Evolutionary conservation across 1,140 invertebrate species (phyloP), one percentile per base, ranked within the genome.

Genomic region (Ips nitidus): DNA sequence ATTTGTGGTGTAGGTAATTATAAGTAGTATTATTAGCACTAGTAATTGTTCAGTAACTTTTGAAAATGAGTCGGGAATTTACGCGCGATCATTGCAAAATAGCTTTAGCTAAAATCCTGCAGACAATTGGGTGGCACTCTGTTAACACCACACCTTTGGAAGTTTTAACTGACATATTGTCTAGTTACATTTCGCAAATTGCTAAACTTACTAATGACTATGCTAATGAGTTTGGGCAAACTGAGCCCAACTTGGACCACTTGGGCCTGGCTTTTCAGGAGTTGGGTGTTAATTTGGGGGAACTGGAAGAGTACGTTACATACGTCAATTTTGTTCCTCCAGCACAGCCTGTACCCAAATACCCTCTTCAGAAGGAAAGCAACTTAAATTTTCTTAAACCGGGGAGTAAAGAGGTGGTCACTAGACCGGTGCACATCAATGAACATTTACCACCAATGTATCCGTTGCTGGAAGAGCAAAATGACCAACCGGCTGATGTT

Each of bases 301-400:
- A 98, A 79, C 80, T 98, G 62, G 85, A 90, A 66, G 94, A 97
- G 77, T 98, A 96, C 82, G 87, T 94, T 8, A 88, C 87, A 71
- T 90, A 92, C 85, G 93, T 98, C 6, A 94, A 96, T 63, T 85
- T 92, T 76, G 84, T 93, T 74, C 82, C 87, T 42, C 86, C 86
- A 73, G 83, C 86, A 1, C 79, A 89, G 43, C 82, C 87, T 75
- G 83, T 93, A 59, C 90, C 94, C 41, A 86, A 86, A 75, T 94
- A 90, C 82, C 95, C 95, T 1, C 82, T 93, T 66, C 84, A 85
- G 36, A 89, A 89, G 77, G 86, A 90, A 71, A 88, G 88, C 71
- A 89, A 93, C 78, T 83, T 98, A 39, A 94, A 94, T 82, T 94
- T 95, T 80, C 84, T 97, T n/a, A 97, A 97, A 81, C 93, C 94